Conservation (phyloP, 2,888 invertebrate genomes). For the Melieria crassipennis region DNA sequence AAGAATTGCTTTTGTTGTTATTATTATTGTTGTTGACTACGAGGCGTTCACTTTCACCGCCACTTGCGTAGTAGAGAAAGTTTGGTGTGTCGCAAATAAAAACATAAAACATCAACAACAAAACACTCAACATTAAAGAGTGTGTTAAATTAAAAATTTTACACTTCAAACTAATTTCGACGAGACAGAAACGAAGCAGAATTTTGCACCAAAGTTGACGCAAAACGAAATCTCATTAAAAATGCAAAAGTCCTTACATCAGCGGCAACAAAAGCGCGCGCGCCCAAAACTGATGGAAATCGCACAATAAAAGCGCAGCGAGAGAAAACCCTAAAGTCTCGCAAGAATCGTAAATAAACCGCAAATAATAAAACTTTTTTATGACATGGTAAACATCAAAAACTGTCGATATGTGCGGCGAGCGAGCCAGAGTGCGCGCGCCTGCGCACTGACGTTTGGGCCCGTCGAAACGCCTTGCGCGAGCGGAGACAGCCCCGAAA, state of each 20-base stretch:
- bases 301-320: not conserved
- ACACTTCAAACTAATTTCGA: conserved; percentile 22
- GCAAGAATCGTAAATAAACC: conserved; percentile 12
- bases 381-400: conserved; percentile 10
- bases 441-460: too few species aligned
- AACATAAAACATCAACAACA: not conserved
- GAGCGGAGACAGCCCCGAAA: too few species aligned
- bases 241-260: not conserved
- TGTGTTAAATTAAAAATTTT: conserved; percentile 30
- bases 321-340: not conserved
- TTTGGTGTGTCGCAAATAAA: not conserved
- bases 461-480: too few species aligned
- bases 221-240: conserved; percentile 26
- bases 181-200: not conserved
- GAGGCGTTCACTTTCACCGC: not conserved
- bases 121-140: conserved; percentile 3
- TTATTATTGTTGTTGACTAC: too few species aligned
- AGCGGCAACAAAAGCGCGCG: not conserved
- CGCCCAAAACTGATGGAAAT: not conserved
- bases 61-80: conserved; percentile 24
- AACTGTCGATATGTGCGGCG: not conserved
- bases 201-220: conserved; percentile 14
- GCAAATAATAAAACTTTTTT: conserved; percentile 17
- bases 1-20: too few species aligned
- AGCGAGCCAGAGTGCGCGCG: too few species aligned